Evolutionary conservation across 2,113 vertebrate genomes (phyloP).

Genomic region (Oreochromis tanganicae): DNA sequence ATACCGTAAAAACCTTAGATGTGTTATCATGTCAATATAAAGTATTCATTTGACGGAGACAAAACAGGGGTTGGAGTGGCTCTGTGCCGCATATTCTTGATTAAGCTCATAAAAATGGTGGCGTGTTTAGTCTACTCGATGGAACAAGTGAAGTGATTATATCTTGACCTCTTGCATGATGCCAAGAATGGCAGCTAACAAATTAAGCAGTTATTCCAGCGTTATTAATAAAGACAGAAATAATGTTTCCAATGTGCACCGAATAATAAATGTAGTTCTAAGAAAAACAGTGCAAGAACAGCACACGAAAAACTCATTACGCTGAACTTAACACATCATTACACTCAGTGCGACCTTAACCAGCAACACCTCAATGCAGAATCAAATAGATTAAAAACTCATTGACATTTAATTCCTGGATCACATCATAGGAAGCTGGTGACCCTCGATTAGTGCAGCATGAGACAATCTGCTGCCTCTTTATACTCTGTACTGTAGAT

Average conservation of each 20-base stretch:
- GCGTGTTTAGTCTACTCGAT: constrained; percentile 56
- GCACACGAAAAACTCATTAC: constrained; percentile 28
- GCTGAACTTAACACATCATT: constrained; percentile 20
- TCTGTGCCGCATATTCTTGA: constrained; percentile 11
- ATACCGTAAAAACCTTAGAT: constrained; percentile 13
- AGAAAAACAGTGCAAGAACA: not conserved
- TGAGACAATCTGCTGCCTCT: not conserved
- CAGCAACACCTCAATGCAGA: not conserved
- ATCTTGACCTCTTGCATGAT: not conserved
- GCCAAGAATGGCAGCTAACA: constrained; percentile 11
- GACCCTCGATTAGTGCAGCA: not conserved
- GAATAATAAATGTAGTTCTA: not conserved
- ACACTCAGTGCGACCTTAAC: constrained; percentile 2
- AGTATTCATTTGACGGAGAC: constrained; percentile 51
- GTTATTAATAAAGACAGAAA: not conserved
- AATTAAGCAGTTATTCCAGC: not conserved
- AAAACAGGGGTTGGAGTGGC: not conserved
- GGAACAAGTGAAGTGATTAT: constrained; percentile 10
- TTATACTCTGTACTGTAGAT: not conserved
- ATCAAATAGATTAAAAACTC: constrained; percentile 27
- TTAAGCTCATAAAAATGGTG: constrained; percentile 19
- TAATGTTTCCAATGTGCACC: not conserved
- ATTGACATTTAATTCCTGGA: constrained; percentile 45
- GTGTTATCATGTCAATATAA: constrained; percentile 19
- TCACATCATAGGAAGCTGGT: not conserved